Conservation (phyloP, 2,888 invertebrate species). For the Ophonus ardosiacus region DNA sequence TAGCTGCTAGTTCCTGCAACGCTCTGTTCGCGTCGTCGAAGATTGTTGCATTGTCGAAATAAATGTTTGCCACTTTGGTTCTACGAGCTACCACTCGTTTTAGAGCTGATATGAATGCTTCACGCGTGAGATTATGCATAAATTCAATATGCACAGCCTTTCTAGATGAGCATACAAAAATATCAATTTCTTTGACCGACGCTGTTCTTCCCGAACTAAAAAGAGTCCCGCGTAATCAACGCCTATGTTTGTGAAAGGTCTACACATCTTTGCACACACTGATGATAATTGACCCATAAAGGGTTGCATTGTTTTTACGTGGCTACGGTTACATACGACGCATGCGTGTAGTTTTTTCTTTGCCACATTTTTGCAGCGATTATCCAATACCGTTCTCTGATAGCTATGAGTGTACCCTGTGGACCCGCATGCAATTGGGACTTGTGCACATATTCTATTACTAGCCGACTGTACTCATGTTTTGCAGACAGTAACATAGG, state of each 20-base stretch:
- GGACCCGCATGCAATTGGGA: conserved; percentile 1
- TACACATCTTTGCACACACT: not conserved
- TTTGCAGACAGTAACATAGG: conserved; percentile 8
- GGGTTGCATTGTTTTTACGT: not conserved
- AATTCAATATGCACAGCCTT: conserved; percentile 13
- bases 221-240: conserved; percentile 9
- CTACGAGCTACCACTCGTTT: conserved; percentile 69
- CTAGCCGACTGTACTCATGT: not conserved
- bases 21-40: conserved; percentile 70
- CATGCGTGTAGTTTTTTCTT: not conserved
- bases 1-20: conserved; percentile 65
- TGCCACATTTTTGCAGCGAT: not conserved
- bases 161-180: conserved; percentile 3
- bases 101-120: conserved; percentile 65
- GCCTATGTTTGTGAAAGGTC: conserved; percentile 18
- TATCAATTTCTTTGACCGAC: not conserved
- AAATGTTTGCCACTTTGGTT: conserved; percentile 67
- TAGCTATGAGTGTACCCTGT: conserved; percentile 1
- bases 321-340: not conserved
- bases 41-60: conserved; percentile 70
- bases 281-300: conserved; percentile 10
- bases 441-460: conserved; percentile 5
- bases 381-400: conserved; percentile 21
- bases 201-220: not conserved
- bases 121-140: not conserved